These are phyloP conservation scores for Lasioglossum figueresi DNA, from an alignment of 2,888 invertebrate species.

Conservation along the genomic window DNA sequence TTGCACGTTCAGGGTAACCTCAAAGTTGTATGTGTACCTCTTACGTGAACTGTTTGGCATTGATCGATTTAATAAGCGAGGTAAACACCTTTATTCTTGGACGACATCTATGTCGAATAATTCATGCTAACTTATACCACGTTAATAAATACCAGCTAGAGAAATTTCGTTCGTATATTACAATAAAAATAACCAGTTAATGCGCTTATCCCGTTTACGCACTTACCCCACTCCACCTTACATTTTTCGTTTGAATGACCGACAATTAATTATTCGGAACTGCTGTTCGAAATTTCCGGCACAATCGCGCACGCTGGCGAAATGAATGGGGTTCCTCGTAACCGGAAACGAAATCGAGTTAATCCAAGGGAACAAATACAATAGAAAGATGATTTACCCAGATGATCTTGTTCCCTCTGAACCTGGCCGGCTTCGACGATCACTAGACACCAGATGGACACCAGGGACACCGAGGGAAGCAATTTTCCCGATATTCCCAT, in stretches of 20 bases:
- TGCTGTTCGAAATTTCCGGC: background rate
- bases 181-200: no score
- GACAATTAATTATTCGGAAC: background rate
- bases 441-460: conserved; percentile 64
- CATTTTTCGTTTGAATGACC: background rate
- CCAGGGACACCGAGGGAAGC: conserved; percentile 59
- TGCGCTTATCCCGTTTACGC: no score
- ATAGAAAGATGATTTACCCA: conserved; percentile 55
- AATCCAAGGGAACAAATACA: conserved; percentile 24
- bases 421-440: conserved; percentile 49
- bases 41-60: no score
- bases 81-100: no score
- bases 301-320: background rate
- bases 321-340: background rate
- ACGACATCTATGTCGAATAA: no score
- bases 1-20: no score
- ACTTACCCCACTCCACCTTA: no score
- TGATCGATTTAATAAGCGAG: no score
- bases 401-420: conserved; percentile 53
- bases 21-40: no score
- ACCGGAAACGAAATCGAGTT: background rate
- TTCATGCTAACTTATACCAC: no score
- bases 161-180: no score
- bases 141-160: no score
- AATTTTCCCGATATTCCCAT: conserved; percentile 64